Base-by-base conservation (phyloP, 2,797 vertebrate species). In the Aplochiton taeniatus region DNA sequence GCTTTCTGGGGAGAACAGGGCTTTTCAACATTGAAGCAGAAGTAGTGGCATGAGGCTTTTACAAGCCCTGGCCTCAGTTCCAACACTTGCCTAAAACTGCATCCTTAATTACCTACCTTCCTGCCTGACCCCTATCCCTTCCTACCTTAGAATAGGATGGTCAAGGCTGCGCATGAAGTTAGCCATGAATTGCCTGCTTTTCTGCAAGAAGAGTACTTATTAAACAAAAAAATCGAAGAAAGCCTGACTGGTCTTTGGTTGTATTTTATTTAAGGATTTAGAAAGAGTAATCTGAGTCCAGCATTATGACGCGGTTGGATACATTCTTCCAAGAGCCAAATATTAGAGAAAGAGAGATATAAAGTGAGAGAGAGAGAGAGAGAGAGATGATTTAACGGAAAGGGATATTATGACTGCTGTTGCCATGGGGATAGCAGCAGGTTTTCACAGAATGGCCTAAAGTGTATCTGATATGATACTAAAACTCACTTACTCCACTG, bases 31-130 rank as follows among this genome's bases (percentile, higher is more conserved):
- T 74, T 11, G 44, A 73, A 60, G 57, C 58, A 47, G 58, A 17
- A 47, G 43, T 12, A 46, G 80, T 69, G 68, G 75, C 71, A 77
- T 85, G 83, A 82, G 76, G 63, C 71, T 72, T 68, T 65, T 63
- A 77, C 83, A 76, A 84, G 78, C 79, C 74, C 69, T 58, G 74
- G 81, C 83, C 82, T 68, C 63, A 0, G n/a, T 58, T 82, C 82
- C 82, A 84, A 75, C 16, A 18, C 68, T 63, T 10, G n/a, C n/a
- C n/a, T 17, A 68, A 64, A 84, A 65, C 71, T 58, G 47, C 41
- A 63, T 54, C 55, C 76, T 70, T 54, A n/a, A n/a, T n/a, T n/a
- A n/a, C n/a, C n/a, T n/a, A n/a, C n/a, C n/a, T n/a, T n/a, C n/a
- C n/a, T n/a, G n/a, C 55, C 63, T 59, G 13, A 54, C 19, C 66